These are phyloP conservation scores for Nowickia ferox DNA, from an alignment of 2,888 invertebrate genomes.

Conservation along the genomic window DNA sequence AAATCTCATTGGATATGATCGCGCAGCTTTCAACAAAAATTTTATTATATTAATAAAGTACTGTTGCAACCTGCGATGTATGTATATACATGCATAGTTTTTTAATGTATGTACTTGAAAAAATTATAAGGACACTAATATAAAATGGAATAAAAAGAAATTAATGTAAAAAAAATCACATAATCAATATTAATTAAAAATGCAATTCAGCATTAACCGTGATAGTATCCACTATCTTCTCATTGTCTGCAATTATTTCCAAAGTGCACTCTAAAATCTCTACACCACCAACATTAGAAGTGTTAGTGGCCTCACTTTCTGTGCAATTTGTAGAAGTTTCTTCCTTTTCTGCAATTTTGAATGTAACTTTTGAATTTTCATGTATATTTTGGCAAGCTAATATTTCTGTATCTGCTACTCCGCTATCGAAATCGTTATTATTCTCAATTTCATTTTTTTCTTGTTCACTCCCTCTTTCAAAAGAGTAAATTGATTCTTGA, in stretches of 20 bases:
- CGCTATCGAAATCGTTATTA: constrained; percentile 35
- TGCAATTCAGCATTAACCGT: constrained; percentile 77
- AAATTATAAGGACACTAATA: neutral
- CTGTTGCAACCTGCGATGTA: no score
- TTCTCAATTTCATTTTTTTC: constrained; percentile 62
- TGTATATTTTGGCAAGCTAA: neutral
- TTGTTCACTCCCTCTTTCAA: constrained; percentile 33
- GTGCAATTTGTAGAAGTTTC: neutral
- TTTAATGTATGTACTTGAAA: neutral
- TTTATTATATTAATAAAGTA: no score
- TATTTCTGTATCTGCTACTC: neutral
- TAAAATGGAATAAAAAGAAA: neutral
- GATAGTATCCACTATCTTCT: constrained; percentile 75
- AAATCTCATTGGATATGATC: no score
- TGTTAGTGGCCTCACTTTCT: neutral
- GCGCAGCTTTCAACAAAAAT: no score
- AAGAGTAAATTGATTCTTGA: neutral
- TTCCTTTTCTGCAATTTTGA: neutral
- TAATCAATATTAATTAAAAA: constrained; percentile 72
- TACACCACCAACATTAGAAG: neutral
- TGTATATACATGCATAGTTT: no score
- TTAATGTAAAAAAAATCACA: constrained; percentile 11
- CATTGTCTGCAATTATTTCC: constrained; percentile 76
- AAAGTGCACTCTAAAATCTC: constrained; percentile 75
- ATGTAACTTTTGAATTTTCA: neutral